These are phyloP conservation scores for Serrognathus titanus DNA, from an alignment of 2,888 invertebrate genomes.

Conservation along the genomic window DNA sequence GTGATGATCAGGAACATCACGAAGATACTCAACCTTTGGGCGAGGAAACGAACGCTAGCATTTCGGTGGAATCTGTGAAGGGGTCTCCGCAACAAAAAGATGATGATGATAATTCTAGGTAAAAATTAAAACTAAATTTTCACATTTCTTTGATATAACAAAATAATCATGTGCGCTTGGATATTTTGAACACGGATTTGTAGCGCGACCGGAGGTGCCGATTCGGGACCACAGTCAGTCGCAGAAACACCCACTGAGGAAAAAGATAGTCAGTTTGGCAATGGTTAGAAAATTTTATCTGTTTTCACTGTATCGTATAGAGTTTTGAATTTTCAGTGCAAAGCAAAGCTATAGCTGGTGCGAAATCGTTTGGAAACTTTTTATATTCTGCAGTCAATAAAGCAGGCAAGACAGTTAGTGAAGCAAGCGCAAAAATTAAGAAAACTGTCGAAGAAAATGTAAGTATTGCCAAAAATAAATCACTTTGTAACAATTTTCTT, in stretches of 20 bases:
- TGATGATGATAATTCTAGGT: slow-evolving; percentile 88
- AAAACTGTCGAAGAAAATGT: slow-evolving; percentile 95
- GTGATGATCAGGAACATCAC: slow-evolving; percentile 44
- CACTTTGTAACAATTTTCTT: no score
- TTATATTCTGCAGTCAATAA: slow-evolving; percentile 94
- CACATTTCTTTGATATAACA: slow-evolving; percentile 6
- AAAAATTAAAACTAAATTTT: slow-evolving; percentile 31
- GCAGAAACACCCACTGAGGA: slow-evolving; percentile 78
- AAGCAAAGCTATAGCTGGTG: slow-evolving; percentile 84
- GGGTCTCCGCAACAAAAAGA: slow-evolving; percentile 53
- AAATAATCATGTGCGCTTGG: slow-evolving; percentile 15
- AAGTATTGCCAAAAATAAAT: slow-evolving; percentile 55
- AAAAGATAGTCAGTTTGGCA: slow-evolving; percentile 75
- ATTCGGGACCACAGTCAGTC: slow-evolving; percentile 77
- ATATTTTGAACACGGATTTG: slow-evolving; percentile 33
- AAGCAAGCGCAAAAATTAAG: slow-evolving; percentile 89
- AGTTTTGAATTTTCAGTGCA: slow-evolving; percentile 59
- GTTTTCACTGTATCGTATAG: neutral
- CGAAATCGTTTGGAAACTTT: slow-evolving; percentile 88
- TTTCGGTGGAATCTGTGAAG: slow-evolving; percentile 49
- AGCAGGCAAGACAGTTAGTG: slow-evolving; percentile 88
- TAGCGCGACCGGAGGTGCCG: slow-evolving; percentile 89
- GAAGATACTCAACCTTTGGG: slow-evolving; percentile 28
- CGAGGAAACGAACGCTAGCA: slow-evolving; percentile 50
- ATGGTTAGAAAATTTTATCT: slow-evolving; percentile 46